Evolutionary conservation across 2,888 invertebrate species (phyloP).

Genomic region (Parochlus steinenii): DNA sequence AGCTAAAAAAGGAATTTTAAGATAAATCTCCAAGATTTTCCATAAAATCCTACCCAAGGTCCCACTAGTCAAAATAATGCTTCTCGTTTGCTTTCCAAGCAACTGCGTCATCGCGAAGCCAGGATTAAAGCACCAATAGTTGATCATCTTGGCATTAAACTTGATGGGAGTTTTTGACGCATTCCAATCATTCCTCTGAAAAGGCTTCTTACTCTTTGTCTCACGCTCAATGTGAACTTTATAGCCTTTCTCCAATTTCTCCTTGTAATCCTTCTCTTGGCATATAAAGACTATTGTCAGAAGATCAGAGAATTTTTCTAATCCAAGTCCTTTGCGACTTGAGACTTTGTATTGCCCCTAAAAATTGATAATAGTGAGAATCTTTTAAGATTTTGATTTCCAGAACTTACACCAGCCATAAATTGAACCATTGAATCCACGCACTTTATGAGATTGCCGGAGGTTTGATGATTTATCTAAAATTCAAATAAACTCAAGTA

Average conservation of each 20-base stretch:
- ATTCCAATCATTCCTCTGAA: slow-evolving; percentile 37
- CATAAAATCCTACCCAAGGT: too few species aligned
- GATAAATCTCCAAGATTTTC: too few species aligned
- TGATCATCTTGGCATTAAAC: slow-evolving; percentile 51
- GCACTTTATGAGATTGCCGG: too few species aligned
- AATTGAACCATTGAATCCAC: too few species aligned
- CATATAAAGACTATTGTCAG: slow-evolving; percentile 52
- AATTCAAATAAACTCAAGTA: too few species aligned
- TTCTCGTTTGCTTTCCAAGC: slow-evolving; percentile 54
- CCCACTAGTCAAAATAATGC: slow-evolving; percentile 89
- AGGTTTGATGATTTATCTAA: too few species aligned
- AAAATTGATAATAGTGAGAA: too few species aligned
- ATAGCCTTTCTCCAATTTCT: slow-evolving; percentile 55
- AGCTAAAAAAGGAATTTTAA: too few species aligned
- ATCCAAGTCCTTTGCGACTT: slow-evolving; percentile 58
- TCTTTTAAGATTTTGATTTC: too few species aligned
- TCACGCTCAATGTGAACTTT: slow-evolving; percentile 54
- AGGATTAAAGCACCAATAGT: slow-evolving; percentile 97
- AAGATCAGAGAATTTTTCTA: slow-evolving; percentile 63
- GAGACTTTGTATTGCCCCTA: too few species aligned
- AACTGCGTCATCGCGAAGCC: slow-evolving; percentile 95
- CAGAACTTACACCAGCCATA: slow-evolving; percentile 28
- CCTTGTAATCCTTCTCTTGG: slow-evolving; percentile 39
- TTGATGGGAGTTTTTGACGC: slow-evolving; percentile 38
- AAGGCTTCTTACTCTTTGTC: slow-evolving; percentile 21